phyloP scores from a whole-genome alignment of 2,888 invertebrate genomes.

The Polyommatus icarus region DNA sequence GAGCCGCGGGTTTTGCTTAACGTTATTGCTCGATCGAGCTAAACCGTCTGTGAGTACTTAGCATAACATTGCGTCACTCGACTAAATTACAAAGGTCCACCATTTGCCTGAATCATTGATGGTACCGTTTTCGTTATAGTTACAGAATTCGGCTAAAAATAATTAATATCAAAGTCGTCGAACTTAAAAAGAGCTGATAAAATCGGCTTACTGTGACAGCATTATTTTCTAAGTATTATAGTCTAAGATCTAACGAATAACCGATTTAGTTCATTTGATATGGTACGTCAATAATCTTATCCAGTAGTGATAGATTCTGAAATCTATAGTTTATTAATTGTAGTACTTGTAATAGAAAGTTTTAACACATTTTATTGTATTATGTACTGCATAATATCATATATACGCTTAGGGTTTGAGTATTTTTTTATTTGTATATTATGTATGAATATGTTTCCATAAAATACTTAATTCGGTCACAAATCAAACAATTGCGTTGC shows the following conservation, averaged over 20 bases:
- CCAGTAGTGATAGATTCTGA: not conserved
- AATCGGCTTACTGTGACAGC: not conserved
- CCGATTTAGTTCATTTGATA: not conserved
- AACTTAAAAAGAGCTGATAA: too few species aligned
- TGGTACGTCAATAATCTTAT: not conserved
- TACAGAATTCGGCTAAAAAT: too few species aligned
- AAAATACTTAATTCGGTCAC: not conserved
- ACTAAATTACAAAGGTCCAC: too few species aligned
- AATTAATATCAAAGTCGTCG: too few species aligned
- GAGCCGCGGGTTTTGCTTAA: too few species aligned
- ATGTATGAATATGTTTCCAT: not conserved
- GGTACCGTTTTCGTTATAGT: too few species aligned
- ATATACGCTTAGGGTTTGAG: not conserved
- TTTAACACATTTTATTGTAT: not conserved
- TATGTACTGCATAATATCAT: not conserved
- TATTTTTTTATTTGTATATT: not conserved
- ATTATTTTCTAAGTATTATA: slow-evolving; percentile 17
- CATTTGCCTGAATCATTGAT: too few species aligned
- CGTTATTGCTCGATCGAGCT: too few species aligned
- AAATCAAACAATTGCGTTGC: not conserved
- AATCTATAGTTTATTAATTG: slow-evolving; percentile 10
- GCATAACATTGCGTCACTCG: too few species aligned
- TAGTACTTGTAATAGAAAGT: not conserved
- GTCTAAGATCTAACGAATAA: not conserved
- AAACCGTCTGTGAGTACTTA: too few species aligned